These are phyloP conservation scores for Halictus rubicundus DNA, from an alignment of 1,140 invertebrate species.

Conservation along the genomic window DNA sequence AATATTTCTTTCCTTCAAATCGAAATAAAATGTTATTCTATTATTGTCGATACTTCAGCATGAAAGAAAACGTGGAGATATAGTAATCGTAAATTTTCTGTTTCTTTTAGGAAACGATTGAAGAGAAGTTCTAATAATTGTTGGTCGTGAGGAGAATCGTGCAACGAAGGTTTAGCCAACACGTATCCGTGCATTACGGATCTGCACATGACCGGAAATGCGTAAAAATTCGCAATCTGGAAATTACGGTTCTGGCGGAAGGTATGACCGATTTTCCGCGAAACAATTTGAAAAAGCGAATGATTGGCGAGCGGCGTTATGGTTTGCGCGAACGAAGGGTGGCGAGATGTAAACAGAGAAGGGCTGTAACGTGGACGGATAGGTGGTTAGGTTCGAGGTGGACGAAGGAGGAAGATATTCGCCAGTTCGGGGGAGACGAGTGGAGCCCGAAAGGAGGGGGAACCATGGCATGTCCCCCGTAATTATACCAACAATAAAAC, in stretches of 20 bases:
- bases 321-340: conserved; percentile 48
- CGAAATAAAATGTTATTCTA: no score
- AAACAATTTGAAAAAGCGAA: conserved; percentile 62
- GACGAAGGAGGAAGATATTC: conserved; percentile 27
- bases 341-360: conserved; percentile 4
- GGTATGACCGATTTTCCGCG: conserved; percentile 55
- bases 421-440: conserved; percentile 20
- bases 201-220: no score
- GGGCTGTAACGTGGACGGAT: not conserved
- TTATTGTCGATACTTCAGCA: no score
- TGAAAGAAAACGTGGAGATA: no score
- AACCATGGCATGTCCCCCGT: conserved; percentile 76
- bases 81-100: no score
- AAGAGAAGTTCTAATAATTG: no score
- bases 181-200: no score
- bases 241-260: conserved; percentile 56
- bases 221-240: conserved; percentile 43
- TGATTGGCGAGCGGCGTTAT: conserved; percentile 49
- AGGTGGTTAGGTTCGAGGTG: conserved; percentile 36
- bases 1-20: no score
- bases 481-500: conserved; percentile 81
- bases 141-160: no score
- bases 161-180: no score
- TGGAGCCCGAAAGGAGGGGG: conserved; percentile 14
- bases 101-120: no score